Conservation (phyloP, 2,888 invertebrate genomes). For the Calameuta idolon region DNA sequence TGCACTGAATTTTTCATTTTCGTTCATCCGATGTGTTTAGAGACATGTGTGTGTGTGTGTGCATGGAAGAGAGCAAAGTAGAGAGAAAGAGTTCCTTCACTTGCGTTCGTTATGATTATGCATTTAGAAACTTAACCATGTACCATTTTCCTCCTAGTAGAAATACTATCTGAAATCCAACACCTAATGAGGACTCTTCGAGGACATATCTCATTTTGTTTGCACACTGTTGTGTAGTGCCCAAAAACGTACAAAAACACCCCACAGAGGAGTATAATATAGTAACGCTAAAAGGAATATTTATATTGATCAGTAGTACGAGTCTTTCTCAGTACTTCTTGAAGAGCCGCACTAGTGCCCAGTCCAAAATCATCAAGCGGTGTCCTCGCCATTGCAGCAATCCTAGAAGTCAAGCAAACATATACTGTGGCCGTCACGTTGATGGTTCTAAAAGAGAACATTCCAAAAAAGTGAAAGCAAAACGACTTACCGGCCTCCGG, state of each 20-base stretch:
- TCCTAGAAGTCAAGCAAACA: slow-evolving; percentile 62
- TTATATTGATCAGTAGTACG: slow-evolving; percentile 61
- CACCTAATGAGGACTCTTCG: not conserved
- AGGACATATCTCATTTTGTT: no score
- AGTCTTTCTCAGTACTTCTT: slow-evolving; percentile 66
- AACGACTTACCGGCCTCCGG: slow-evolving; percentile 74
- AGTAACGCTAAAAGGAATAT: slow-evolving; percentile 57
- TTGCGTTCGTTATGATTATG: not conserved
- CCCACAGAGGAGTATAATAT: not conserved
- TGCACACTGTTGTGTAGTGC: no score
- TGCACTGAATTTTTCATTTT: not conserved
- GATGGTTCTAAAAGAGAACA: not conserved
- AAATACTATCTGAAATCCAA: not conserved
- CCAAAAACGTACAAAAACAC: not conserved
- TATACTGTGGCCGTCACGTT: not conserved
- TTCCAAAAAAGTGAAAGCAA: not conserved
- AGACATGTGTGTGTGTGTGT: not conserved
- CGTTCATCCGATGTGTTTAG: not conserved
- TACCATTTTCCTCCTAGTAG: not conserved
- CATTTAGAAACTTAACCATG: not conserved
- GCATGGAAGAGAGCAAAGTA: no score
- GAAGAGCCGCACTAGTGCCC: slow-evolving; percentile 69
- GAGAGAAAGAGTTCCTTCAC: no score
- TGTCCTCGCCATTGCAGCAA: slow-evolving; percentile 72
- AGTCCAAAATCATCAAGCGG: slow-evolving; percentile 75